phyloP scores from a whole-genome alignment of 2,888 invertebrate genomes.

The Alloscopus bannaensis region DNA sequence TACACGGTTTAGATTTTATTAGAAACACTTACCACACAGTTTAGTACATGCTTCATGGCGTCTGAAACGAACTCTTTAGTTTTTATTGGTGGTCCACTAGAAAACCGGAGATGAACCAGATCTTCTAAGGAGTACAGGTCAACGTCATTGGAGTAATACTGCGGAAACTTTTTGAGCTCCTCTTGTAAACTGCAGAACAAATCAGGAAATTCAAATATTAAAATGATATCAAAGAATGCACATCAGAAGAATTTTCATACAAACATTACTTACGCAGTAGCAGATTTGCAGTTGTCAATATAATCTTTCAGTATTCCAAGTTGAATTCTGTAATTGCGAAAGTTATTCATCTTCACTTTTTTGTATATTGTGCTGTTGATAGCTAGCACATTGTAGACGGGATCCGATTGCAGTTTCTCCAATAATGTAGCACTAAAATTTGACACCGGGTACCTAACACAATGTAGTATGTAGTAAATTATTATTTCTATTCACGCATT shows the following conservation, averaged over 20 bases:
- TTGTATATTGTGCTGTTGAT: constrained; percentile 83
- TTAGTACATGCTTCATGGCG: constrained; percentile 80
- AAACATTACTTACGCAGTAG: constrained; percentile 78
- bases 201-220: not conserved
- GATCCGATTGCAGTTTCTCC: constrained; percentile 86
- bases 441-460: constrained; percentile 84
- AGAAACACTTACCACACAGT: constrained; percentile 78
- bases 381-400: constrained; percentile 85
- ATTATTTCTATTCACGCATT: not conserved
- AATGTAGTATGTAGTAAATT: not conserved
- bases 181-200: constrained; percentile 78
- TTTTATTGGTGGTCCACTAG: constrained; percentile 79
- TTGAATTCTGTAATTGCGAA: constrained; percentile 81
- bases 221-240: not conserved
- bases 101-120: constrained; percentile 80
- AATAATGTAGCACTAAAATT: constrained; percentile 86
- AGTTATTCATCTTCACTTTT: constrained; percentile 80
- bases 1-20: constrained; percentile 19
- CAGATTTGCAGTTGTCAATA: constrained; percentile 83
- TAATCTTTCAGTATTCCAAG: constrained; percentile 84
- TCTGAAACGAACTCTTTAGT: constrained; percentile 79
- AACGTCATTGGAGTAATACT: constrained; percentile 80
- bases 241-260: not conserved
- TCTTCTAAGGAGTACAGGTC: constrained; percentile 86
- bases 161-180: constrained; percentile 79